Evolutionary conservation across 1,140 invertebrate species (phyloP), one percentile per base, ranked within the genome.

Genomic region (Bombus sylvicola): DNA sequence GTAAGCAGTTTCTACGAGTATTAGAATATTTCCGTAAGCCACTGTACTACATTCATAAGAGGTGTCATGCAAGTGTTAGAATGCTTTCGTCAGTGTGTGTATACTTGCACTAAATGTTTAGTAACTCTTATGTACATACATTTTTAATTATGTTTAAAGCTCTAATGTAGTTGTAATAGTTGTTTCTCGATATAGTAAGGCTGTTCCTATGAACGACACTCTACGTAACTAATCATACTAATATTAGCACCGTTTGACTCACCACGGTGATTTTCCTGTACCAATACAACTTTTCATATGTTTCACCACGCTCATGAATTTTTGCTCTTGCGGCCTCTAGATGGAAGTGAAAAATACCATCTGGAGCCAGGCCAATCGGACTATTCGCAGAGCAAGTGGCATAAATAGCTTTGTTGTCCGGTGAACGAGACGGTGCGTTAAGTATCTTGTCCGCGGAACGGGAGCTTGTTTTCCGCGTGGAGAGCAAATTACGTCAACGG

Each of bases 301-400:
- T 88, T 31, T 59, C 39, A 62, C 43, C 34, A 68, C 59, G 47
- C 43, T 39, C 39, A 53, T 43, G 43, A 57, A 75, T 79, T 83
- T 69, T 66, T 71, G 75, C 74, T 37, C 28, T 22, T 57, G 64
- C 53, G 18, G 47, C 62, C 72, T 87, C 76, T 83, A 80, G 75
- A 81, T 83, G 80, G 84, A 89, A 68, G 80, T 87, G 84, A 89
- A 89, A 89, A 89, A 89, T 89, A 89, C 59, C 64, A 81, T 89
- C 88, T 90, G 88, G 88, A 90, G 80, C 64, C 69, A 53, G 78
- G 88, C 88, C 88, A 90, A 80, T 89, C 81, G 81, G 47, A 87
- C 88, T 90, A 90, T 90, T 90, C 75, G 85, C 88, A 81, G 88
- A 84, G 69, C 88, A 73, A 90, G 81, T 90, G 81, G 85, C 88